Base-by-base conservation (phyloP, 2,797 vertebrate species). In the Alosa sapidissima region DNA sequence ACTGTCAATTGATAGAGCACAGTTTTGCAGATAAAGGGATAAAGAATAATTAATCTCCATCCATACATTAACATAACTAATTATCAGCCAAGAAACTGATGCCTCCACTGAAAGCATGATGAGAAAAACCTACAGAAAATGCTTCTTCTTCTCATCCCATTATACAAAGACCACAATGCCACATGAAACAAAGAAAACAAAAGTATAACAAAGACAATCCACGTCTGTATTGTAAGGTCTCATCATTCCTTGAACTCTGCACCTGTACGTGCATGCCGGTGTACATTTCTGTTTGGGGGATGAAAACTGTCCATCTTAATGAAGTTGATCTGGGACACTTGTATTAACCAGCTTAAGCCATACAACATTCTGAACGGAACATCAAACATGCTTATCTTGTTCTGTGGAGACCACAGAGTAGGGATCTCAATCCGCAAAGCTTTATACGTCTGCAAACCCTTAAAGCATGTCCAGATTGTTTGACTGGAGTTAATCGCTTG, bases 1-100 rank as follows among this genome's bases (percentile, higher is more conserved):
- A 6, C 87, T 89, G 62, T 65, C 24, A 65, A 65, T 65, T 65
- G 24, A 65, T 24, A 65, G 24, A 65, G 62, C 62, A 65, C 62
- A 65, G 62, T 24, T 65, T 65, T 65, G 28, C 62, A 65, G 62
- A 65, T 65, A 65, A 65, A 65, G 62, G 62, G 24, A 65, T 24
- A 65, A 65, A n/a, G 28, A 65, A 11, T 65, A 65, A 10, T 33
- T 65, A 33, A 65, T 33, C 62, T 65, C 24, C 62, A 65, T 65
- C 62, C 62, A 3, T 65, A 65, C 62, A 65, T 65, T 33, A 33
- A 33, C 62, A 33, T 65, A 28, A 28, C 62, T 65, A 65, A 28
- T 65, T 65, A 65, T 24, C 62, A 65, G 62, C 24, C 62, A 65
- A 28, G 5, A 65, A 65, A 65, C 62, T 11, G 62, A 65, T 65